A percentile compares a stretch with the other conserved stretches of the same genome.
Conservation (phyloP, 92 coral and sea anemone genomes). For the Parazoanthus darwini region DNA sequence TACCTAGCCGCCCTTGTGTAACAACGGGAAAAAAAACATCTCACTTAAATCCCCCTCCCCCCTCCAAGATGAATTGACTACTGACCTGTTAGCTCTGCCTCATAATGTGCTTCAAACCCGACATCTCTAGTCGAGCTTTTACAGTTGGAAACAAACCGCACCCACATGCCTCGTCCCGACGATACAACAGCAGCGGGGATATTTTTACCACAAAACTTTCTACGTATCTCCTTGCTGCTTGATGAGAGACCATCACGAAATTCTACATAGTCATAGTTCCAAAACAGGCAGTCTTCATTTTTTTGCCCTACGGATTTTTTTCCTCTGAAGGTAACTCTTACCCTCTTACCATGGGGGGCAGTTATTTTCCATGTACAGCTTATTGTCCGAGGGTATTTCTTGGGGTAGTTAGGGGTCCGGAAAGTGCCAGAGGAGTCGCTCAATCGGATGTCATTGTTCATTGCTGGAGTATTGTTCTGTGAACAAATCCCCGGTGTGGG, state of each 20-base stretch:
- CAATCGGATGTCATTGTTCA: constrained; percentile 60
- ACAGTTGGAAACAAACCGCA: constrained; percentile 33
- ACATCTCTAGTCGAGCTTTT: background rate
- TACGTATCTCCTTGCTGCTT: constrained; percentile 32
- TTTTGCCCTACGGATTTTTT: background rate
- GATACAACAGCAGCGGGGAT: constrained; percentile 23
- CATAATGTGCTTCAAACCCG: constrained; percentile 30
- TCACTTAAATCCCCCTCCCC: too few species aligned
- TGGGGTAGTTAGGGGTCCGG: constrained; percentile 59
- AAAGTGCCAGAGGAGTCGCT: constrained; percentile 59
- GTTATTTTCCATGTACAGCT: constrained; percentile 78
- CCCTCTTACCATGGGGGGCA: constrained; percentile 55
- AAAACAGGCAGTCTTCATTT: background rate
- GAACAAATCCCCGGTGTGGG: constrained; percentile 27
- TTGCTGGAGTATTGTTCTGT: constrained; percentile 17
- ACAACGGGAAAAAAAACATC: too few species aligned
- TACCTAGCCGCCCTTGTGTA: too few species aligned
- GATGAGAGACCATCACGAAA: constrained; percentile 53
- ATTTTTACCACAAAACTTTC: constrained; percentile 16
- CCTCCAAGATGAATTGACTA: background rate
- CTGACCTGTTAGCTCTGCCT: constrained; percentile 31
- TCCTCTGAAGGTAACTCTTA: constrained; percentile 50
- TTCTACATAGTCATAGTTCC: constrained; percentile 37
- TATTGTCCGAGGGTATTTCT: constrained; percentile 60
- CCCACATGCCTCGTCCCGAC: constrained; percentile 35